Base-by-base conservation (phyloP, 2,888 invertebrate genomes). In the Bruchidius siliquastri region DNA sequence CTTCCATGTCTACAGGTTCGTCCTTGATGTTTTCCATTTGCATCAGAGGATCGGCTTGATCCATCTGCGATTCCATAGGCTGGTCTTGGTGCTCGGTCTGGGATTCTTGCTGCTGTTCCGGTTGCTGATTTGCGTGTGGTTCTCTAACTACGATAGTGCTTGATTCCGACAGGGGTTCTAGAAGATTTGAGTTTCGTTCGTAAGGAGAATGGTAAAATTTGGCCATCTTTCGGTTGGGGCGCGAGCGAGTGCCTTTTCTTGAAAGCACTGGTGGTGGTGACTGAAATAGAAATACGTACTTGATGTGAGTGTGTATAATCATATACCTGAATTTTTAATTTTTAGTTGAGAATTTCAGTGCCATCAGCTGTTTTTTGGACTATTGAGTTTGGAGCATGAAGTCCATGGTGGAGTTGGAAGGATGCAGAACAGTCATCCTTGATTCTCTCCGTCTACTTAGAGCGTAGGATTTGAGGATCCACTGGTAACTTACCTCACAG, bases 201-300 rank as follows among this genome's bases (percentile, higher is more conserved):
- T 71, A 72, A 21, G 73, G 70, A 0, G 78, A 72, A 74, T 85
- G 83, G 76, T 84, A 87, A 75, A 84, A 85, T 75, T 85, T 84
- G 0, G 86, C 86, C 22, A 86, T 81, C 80, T 86, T 87, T 0
- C 85, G 84, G 75, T 86, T 84, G 0, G 86, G 87, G 3, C 87
- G 79, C 0, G 87, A 86, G 71, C 86, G 78, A 8, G 86, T 87
- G 0, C 87, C 86, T 79, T 85, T 85, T 66, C 86, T 81, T 67
- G 83, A 82, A 0, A 82, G 79, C 69, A 85, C 78, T 8, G 84
- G 84, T 6, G 84, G 84, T 2, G 83, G 81, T 2, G 84, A 81
- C 85, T 85, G 76, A 76, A 84, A 84, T 0, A 68, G 20, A 73
- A 74, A n/a, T n/a, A n/a, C n/a, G n/a, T n/a, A n/a, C n/a, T n/a